phyloP scores from a whole-genome alignment of 2,888 invertebrate genomes.

The Meliscaeva auricollis region DNA sequence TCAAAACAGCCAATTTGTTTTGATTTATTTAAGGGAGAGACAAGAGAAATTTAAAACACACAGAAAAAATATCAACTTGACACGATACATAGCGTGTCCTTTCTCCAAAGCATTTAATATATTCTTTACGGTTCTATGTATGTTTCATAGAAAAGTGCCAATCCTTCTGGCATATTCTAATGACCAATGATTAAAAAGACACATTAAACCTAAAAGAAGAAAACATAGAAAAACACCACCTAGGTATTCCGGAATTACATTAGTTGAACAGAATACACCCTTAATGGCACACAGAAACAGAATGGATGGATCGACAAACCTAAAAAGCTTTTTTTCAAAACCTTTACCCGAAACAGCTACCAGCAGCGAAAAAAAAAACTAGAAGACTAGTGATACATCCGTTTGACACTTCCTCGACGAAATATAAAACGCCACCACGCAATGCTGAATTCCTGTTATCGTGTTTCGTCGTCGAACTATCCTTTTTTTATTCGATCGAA shows the following conservation, averaged over 20 bases:
- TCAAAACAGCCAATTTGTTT: constrained; percentile 22
- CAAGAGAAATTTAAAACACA: constrained; percentile 6
- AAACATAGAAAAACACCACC: constrained; percentile 15
- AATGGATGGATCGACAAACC: background rate
- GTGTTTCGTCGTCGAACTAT: constrained; percentile 1
- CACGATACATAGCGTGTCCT: constrained; percentile 69
- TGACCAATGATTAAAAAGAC: constrained; percentile 58
- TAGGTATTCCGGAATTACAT: background rate
- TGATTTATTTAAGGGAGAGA: constrained; percentile 45
- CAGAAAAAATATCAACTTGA: constrained; percentile 17
- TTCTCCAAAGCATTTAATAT: constrained; percentile 53
- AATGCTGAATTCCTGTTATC: constrained; percentile 14
- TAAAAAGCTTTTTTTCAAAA: background rate
- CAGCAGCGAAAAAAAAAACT: background rate
- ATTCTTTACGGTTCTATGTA: constrained; percentile 30
- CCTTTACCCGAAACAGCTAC: background rate
- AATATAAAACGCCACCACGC: constrained; percentile 27
- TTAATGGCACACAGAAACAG: background rate
- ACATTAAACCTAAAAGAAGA: constrained; percentile 8
- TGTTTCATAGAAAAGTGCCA: constrained; percentile 37
- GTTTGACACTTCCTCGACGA: constrained; percentile 23
- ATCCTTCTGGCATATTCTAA: constrained; percentile 54
- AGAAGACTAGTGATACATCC: constrained; percentile 10
- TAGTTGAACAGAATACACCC: background rate
- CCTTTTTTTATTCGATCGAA: background rate